A percentile compares a stretch with the other conserved stretches of the same genome.
Conservation (phyloP, 2,797 vertebrate species). For the Acanthurus tractus region DNA sequence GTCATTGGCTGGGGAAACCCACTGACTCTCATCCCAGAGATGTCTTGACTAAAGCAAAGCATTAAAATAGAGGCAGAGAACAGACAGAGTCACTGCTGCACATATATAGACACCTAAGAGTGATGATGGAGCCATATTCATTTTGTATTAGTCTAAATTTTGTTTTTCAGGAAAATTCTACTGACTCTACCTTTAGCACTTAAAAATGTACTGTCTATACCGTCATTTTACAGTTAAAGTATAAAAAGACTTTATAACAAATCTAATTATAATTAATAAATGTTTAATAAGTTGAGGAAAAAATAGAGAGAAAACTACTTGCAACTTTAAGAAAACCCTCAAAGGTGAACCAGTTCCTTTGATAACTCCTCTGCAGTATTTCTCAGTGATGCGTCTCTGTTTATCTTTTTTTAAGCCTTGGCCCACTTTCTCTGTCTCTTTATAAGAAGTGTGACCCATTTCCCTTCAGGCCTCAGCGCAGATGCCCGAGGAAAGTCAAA, state of each 20-base stretch:
- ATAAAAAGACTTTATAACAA: neutral
- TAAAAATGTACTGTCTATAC: too few species aligned
- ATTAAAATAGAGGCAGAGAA: too few species aligned
- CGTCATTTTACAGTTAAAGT: neutral
- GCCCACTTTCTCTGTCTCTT: constrained; percentile 57
- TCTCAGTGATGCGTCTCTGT: constrained; percentile 29
- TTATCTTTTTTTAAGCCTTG: constrained; percentile 56
- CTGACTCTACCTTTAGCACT: too few species aligned
- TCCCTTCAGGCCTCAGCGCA: constrained; percentile 16
- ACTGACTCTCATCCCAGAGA: too few species aligned
- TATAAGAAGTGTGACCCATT: constrained; percentile 59
- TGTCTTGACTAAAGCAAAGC: too few species aligned
- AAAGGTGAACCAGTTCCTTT: constrained; percentile 17
- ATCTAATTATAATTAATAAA: accelerated
- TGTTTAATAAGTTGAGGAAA: neutral
- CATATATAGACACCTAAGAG: too few species aligned
- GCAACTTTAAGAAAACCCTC: neutral
- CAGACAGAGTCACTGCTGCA: too few species aligned
- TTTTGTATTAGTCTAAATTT: too few species aligned
- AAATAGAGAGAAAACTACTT: constrained; percentile 10
- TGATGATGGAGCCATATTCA: too few species aligned
- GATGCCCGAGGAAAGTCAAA: constrained; percentile 52
- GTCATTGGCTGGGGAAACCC: too few species aligned
- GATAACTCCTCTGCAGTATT: constrained; percentile 27
- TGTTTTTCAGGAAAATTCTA: too few species aligned